A percentile compares a stretch with the other conserved stretches of the same genome.
Evolutionary conservation across 2,888 invertebrate species (phyloP).

Genomic region (Leptura quadrifasciata): DNA sequence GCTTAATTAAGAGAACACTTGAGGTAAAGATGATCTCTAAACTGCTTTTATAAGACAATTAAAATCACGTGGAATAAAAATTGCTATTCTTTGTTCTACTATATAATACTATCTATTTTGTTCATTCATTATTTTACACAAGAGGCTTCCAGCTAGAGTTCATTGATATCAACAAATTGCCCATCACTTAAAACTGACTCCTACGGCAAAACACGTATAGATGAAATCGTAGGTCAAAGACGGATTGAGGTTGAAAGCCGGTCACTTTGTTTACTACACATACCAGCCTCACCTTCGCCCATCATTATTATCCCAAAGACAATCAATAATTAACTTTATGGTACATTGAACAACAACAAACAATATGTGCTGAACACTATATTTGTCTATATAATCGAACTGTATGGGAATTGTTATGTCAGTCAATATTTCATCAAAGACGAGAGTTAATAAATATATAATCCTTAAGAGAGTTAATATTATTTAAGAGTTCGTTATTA

Average conservation of each 20-base stretch:
- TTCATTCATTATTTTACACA: slow-evolving; percentile 5
- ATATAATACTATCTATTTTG: no score
- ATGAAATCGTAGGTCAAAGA: not conserved
- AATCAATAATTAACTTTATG: slow-evolving; percentile 20
- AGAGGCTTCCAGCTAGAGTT: not conserved
- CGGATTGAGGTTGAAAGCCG: not conserved
- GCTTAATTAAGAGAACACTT: no score
- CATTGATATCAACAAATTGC: not conserved
- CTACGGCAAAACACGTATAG: not conserved
- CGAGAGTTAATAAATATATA: not conserved
- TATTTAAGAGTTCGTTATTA: not conserved
- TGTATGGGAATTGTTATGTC: not conserved
- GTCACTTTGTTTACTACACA: not conserved
- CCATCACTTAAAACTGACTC: not conserved
- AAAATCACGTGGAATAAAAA: no score
- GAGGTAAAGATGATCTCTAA: no score
- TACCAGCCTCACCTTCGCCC: not conserved
- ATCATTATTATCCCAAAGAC: not conserved
- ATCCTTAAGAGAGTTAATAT: not conserved
- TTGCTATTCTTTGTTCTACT: no score
- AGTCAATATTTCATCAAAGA: not conserved
- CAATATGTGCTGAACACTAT: slow-evolving; percentile 11
- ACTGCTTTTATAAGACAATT: no score
- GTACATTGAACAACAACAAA: slow-evolving; percentile 26
- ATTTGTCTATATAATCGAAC: not conserved